Evolutionary conservation across 2,797 vertebrate species (phyloP), one percentile per base, ranked within the genome.

Genomic region (Falco novaeseelandiae): DNA sequence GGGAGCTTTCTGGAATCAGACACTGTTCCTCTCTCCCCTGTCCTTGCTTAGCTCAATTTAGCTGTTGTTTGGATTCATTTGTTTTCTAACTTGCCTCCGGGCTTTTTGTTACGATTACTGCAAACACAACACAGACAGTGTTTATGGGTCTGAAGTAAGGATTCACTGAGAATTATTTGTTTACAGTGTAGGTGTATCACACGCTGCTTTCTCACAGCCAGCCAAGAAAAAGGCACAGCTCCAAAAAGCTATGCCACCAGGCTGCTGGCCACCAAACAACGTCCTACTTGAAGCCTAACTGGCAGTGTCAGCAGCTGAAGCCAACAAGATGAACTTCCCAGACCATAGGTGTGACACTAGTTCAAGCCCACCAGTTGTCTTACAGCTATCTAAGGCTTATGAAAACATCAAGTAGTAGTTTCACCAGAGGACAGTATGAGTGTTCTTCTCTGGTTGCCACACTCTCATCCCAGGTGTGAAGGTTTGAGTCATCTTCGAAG

Each of bases 1-100:
- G 57, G 42, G 40, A 59, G 42, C 76, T 46, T 2, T 1, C 34
- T 9, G n/a, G 8, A n/a, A 49, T 10, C 1, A 0, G 58, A 44
- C 29, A 2, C 49, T 5, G 26, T 0, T 44, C 40, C 34, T n/a
- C 65, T 74, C 69, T 13, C 70, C 70, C 46, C 46, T 25, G 42
- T 23, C 34, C 74, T 49, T 38, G n/a, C 72, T 46, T 69, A 42
- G 59, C 44, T 70, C 85, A 12, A 40, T 29, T 66, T 26, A 44
- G 69, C 40, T 81, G 51, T 25, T 89, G 23, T 70, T 90, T 49
- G 18, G 48, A 69, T 73, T 66, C 4, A 30, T 66, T 74, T 89
- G 59, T 77, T 91, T 55, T 42, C 38, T 59, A 63, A 74, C 73
- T 59, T 52, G 81, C 61, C 78, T 89, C 65, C 10, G 4, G 87